Evolutionary conservation across 1,140 invertebrate genomes (phyloP).

Genomic region (Bombus huntii): DNA sequence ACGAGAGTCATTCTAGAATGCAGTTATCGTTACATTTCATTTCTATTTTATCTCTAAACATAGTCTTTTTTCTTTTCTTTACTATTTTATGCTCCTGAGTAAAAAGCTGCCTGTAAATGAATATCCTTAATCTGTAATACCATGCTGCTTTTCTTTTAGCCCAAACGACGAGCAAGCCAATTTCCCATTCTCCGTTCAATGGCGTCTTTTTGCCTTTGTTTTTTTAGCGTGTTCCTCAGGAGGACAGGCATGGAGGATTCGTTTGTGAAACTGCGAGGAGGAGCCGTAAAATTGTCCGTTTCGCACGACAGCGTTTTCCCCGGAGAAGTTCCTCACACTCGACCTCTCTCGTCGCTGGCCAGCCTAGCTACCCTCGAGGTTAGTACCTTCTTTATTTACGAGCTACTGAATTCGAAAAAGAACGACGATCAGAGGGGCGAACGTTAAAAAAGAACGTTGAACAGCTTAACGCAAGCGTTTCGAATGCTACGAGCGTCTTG

Average conservation of each 20-base stretch:
- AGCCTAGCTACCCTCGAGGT: slow-evolving; percentile 78
- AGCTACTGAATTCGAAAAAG: neutral
- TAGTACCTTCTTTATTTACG: slow-evolving; percentile 60
- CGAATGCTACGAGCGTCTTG: no score
- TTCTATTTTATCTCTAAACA: no score
- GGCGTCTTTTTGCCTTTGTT: neutral
- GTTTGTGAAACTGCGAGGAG: slow-evolving; percentile 75
- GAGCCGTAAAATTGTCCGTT: slow-evolving; percentile 84
- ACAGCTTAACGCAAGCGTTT: neutral
- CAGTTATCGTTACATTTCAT: no score
- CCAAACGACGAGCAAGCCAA: neutral
- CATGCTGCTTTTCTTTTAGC: neutral
- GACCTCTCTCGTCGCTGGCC: slow-evolving; percentile 79
- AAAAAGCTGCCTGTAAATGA: no score
- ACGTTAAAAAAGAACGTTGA: neutral
- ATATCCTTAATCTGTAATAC: neutral
- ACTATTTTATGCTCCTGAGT: neutral
- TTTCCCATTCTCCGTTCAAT: neutral
- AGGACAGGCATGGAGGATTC: slow-evolving; percentile 73
- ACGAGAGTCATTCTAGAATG: no score
- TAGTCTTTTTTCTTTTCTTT: no score
- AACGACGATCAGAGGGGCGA: neutral
- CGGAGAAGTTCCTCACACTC: slow-evolving; percentile 82
- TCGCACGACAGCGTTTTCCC: slow-evolving; percentile 91
- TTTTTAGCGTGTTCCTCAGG: slow-evolving; percentile 73